A percentile compares a stretch with the other conserved stretches of the same genome.
Conservation (phyloP, 2,113 vertebrate species). For the Jacana jacana region DNA sequence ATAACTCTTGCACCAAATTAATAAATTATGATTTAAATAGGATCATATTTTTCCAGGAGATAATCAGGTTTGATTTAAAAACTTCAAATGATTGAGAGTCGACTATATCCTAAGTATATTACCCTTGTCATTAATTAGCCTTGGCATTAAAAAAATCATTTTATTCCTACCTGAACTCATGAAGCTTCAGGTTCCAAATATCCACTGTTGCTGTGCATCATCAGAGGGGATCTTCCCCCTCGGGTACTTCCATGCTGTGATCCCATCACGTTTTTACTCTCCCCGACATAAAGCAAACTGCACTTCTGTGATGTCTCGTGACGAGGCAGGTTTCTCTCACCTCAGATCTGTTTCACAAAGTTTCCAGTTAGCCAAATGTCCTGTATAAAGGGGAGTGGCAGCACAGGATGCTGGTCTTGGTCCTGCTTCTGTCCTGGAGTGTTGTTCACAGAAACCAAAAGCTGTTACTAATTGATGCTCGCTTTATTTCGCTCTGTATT, state of each 20-base stretch:
- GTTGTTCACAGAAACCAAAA: not conserved
- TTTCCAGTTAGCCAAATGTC: not conserved
- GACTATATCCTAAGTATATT: slow-evolving; percentile 35
- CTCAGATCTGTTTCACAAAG: accelerated
- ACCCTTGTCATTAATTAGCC: slow-evolving; percentile 20
- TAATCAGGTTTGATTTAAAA: slow-evolving; percentile 66
- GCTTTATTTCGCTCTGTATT: not conserved
- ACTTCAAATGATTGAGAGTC: slow-evolving; percentile 49
- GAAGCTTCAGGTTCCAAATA: not conserved
- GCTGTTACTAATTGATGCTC: not conserved
- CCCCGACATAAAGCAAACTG: not conserved
- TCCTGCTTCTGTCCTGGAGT: not conserved
- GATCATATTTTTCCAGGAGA: slow-evolving; percentile 49
- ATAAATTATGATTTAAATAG: slow-evolving; percentile 43
- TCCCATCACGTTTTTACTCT: not conserved
- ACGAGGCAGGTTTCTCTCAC: not conserved
- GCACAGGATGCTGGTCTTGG: not conserved
- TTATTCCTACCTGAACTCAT: slow-evolving; percentile 19
- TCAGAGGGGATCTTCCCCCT: not conserved
- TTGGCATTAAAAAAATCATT: slow-evolving; percentile 3
- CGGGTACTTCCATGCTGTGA: not conserved
- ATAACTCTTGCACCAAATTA: slow-evolving; percentile 21
- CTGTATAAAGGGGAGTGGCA: not conserved
- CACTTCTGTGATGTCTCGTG: not conserved
- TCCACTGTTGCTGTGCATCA: not conserved